phyloP scores from a whole-genome alignment of 2,888 invertebrate species.

The Cheiracanthium punctorium region DNA sequence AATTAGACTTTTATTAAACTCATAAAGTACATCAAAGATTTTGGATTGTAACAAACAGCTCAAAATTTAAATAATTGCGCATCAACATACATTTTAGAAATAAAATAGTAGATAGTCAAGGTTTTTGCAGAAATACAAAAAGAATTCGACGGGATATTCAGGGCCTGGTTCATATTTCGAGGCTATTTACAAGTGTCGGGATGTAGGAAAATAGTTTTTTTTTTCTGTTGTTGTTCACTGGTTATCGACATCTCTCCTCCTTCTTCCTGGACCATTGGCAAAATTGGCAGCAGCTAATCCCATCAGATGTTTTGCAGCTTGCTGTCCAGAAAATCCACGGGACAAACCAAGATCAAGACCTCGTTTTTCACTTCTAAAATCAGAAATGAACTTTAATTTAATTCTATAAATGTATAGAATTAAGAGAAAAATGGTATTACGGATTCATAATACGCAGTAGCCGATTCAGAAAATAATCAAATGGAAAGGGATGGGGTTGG shows the following conservation, averaged over 20 bases:
- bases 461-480: neutral
- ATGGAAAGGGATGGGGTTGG: neutral
- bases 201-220: neutral
- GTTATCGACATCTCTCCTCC: conserved; percentile 80
- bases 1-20: neutral
- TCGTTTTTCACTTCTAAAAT: conserved; percentile 84
- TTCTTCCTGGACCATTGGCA: conserved; percentile 91
- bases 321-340: conserved; percentile 91
- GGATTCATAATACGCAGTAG: no score
- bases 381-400: neutral
- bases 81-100: neutral
- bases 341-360: conserved; percentile 90
- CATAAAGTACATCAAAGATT: neutral
- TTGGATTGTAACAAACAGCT: no score
- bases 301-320: conserved; percentile 93
- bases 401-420: neutral
- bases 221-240: conserved; percentile 8
- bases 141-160: neutral
- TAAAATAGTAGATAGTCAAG: neutral
- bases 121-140: neutral
- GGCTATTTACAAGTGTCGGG: neutral
- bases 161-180: neutral
- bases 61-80: no score
- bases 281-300: conserved; percentile 91
- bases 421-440: neutral